Base-by-base conservation (phyloP, 2,797 vertebrate genomes). In the Sarcoramphus papa region DNA sequence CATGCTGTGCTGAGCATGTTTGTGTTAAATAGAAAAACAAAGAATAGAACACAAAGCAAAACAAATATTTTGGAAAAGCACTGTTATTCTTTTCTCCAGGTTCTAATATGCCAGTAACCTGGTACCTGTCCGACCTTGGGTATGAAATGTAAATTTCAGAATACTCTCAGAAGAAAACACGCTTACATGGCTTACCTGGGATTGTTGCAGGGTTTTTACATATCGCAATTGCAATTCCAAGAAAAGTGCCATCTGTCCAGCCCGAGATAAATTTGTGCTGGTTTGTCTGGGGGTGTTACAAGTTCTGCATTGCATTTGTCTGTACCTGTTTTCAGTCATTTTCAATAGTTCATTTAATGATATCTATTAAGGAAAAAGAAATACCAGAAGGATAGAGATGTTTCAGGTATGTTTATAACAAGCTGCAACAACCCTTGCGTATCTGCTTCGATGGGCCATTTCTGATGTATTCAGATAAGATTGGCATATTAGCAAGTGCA, bases 151-250 rank as follows among this genome's bases (percentile, higher is more conserved):
- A 3, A 67, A 45, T 72, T 72, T 83, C 76, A 50, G 67, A 27
- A 33, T 45, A 7, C 47, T 82, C 37, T 57, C 19, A 19, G 72
- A 53, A 79, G 47, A n/a, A 57, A 48, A 22, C 0, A 0, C 60
- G 30, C 18, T 12, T 19, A 0, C 0, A 0, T 12, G 27, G 8
- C 9, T 60, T 37, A 20, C 5, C 30, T 81, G 67, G 51, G 10
- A 3, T 21, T 14, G 28, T 20, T 47, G 48, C 30, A 37, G 60
- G 51, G 45, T 8, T 86, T 85, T 59, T 22, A 33, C 21, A 2
- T 12, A 9, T 9, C 50, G 2, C 47, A 37, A 1, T 3, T 80
- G 50, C 35, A 35, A 2, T 92, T 81, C 25, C 54, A 37, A 43
- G 54, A 33, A 7, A 59, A 59, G 18, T 31, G 19, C 48, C 14